Conservation (phyloP, 2,888 invertebrate species). For the Noctua janthe region DNA sequence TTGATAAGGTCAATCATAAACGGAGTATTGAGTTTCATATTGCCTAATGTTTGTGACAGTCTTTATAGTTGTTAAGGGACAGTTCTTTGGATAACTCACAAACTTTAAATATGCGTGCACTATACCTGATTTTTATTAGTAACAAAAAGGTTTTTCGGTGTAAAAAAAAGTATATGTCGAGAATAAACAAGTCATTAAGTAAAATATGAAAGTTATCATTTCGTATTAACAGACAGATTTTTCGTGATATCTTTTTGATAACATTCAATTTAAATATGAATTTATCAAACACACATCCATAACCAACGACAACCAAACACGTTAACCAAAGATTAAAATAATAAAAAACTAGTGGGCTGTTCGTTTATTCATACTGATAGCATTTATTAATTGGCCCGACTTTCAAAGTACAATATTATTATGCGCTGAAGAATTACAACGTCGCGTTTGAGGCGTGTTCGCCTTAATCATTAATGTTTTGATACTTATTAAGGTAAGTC, state of each 20-base stretch:
- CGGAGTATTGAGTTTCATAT: constrained; percentile 73
- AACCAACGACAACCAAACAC: constrained; percentile 38
- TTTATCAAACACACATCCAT: constrained; percentile 51
- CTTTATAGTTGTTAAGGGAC: constrained; percentile 58
- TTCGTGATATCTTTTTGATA: constrained; percentile 33
- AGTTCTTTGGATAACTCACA: constrained; percentile 17
- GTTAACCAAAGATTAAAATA: constrained; percentile 43
- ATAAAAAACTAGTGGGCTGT: constrained; percentile 50
- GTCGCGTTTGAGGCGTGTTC: constrained; percentile 54
- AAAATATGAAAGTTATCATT: constrained; percentile 22
- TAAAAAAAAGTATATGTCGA: too few species aligned
- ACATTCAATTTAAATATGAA: constrained; percentile 27
- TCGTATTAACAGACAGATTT: constrained; percentile 25
- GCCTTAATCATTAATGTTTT: constrained; percentile 67
- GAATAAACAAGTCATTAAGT: not conserved
- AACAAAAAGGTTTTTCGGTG: not conserved
- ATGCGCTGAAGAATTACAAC: constrained; percentile 53
- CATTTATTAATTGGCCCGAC: constrained; percentile 56
- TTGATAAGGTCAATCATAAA: constrained; percentile 77
- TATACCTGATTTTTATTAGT: not conserved
- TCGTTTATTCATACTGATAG: constrained; percentile 48
- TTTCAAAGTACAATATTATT: constrained; percentile 63
- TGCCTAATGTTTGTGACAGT: constrained; percentile 70
- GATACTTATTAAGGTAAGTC: constrained; percentile 68
- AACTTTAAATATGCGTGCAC: not conserved